Evolutionary conservation across 2,888 invertebrate species (phyloP).

Genomic region (Spodoptera picta): DNA sequence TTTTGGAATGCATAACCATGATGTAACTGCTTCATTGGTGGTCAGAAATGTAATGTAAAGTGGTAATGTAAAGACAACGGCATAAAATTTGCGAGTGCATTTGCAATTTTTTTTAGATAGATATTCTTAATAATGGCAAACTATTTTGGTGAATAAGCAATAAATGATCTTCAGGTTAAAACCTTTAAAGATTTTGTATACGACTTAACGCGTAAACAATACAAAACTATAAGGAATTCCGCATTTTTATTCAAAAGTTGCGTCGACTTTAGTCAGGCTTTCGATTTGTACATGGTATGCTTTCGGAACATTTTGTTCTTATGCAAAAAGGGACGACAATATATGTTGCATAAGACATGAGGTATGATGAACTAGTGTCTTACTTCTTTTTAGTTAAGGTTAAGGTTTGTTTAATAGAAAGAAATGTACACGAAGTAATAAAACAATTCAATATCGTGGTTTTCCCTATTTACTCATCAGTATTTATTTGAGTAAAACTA

Average conservation of each 20-base stretch:
- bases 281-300: conserved; percentile 8
- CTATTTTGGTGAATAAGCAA: no score
- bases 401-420: not conserved
- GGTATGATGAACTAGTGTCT: no score
- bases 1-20: not conserved
- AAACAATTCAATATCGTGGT: conserved; percentile 1
- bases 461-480: conserved; percentile 16
- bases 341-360: conserved; percentile 7
- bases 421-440: conserved; percentile 4
- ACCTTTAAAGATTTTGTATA: no score
- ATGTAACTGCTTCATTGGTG: no score
- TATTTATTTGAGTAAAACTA: conserved; percentile 1
- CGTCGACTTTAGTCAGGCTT: conserved; percentile 5
- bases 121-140: no score
- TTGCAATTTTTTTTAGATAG: no score
- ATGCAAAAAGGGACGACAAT: conserved; percentile 9
- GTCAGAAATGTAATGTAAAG: no score
- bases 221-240: not conserved
- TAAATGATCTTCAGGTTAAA: no score
- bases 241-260: not conserved
- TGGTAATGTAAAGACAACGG: no score
- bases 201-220: not conserved
- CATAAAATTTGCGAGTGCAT: no score
- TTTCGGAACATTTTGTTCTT: conserved; percentile 9
- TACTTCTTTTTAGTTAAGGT: no score